Evolutionary conservation across 2,888 invertebrate species (phyloP).

Genomic region (Apodemia zela): DNA sequence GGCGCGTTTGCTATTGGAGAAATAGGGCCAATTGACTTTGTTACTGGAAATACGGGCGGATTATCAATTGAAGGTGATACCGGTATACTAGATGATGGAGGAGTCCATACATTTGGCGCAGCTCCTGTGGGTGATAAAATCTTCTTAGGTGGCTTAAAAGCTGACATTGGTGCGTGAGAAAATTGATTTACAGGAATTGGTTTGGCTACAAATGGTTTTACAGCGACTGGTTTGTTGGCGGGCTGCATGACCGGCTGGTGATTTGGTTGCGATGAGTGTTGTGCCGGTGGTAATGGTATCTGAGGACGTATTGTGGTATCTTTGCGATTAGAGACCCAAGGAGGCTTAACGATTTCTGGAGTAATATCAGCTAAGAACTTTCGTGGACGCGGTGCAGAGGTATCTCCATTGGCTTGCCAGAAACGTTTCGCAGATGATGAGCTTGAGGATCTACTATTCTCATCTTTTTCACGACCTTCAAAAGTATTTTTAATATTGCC

Average conservation of each 20-base stretch:
- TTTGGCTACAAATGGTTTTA: constrained; percentile 75
- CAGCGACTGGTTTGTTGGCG: constrained; percentile 49
- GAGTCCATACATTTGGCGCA: constrained; percentile 64
- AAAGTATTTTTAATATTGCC: constrained; percentile 91
- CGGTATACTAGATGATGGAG: constrained; percentile 54
- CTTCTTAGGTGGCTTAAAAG: constrained; percentile 83
- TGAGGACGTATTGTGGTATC: constrained; percentile 43
- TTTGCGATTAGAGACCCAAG: constrained; percentile 64
- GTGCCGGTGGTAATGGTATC: constrained; percentile 29
- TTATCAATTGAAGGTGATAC: constrained; percentile 51
- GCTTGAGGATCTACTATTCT: constrained; percentile 62
- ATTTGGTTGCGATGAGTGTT: constrained; percentile 27
- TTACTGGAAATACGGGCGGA: constrained; percentile 40
- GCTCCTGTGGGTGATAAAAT: constrained; percentile 57
- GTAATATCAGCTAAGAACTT: constrained; percentile 48
- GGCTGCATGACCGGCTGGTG: constrained; percentile 35
- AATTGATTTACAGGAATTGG: constrained; percentile 85
- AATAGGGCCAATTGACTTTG: constrained; percentile 39
- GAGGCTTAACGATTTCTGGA: constrained; percentile 57
- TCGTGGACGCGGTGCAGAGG: constrained; percentile 45
- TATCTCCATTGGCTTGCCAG: constrained; percentile 81
- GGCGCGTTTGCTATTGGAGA: constrained; percentile 42
- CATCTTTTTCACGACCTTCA: constrained; percentile 78
- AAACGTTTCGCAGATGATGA: constrained; percentile 78
- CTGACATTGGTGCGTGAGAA: constrained; percentile 88